Base-by-base conservation (phyloP, 2,113 vertebrate genomes). In the Rhea americana region DNA sequence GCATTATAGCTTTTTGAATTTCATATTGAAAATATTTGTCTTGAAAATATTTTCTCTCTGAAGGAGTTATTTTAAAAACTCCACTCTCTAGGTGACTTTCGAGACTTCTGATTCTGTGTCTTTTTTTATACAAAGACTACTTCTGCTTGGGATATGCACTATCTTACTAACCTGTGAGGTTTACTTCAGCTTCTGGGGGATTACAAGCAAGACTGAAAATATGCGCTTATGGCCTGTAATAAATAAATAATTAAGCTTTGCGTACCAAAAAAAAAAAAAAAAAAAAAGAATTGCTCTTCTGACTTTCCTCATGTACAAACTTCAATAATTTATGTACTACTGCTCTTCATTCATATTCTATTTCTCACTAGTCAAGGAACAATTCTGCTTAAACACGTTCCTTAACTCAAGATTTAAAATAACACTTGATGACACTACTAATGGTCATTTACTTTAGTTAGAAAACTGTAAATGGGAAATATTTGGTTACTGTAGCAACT, bases 191-290 rank as follows among this genome's bases (percentile, higher is more conserved):
- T 95, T 93, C 89, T 95, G 74, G 67, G 56, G 93, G 32, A 62
- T 95, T 93, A 90, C 67, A 96, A 41, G 59, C 47, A 90, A 88
- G 30, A 92, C 59, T 88, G 91, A 97, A 97, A 92, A 84, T 91
- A 94, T 43, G 67, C 76, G 14, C 82, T 95, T 91, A 94, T 89
- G 48, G 62, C 28, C 47, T 26, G 32, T 91, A 83, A 96, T 94
- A 92, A 93, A 96, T 90, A 94, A 96, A 94, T 90, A 91, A 95
- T 17, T 85, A 89, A 85, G 13, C 76, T 92, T 95, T 74, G 13
- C 28, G 61, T 68, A 90, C 5, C n/a, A 71, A 93, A 91, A 86
- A 93, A 35, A 35, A 35, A 71, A 93, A 91, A 86, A 93, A 71
- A 93, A 91, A 86, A 93, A 80, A 83, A 45, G 5, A 48, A 96